Evolutionary conservation across 2,797 vertebrate species (phyloP), one percentile per base, ranked within the genome.

Genomic region (Rhodeus uyekii): DNA sequence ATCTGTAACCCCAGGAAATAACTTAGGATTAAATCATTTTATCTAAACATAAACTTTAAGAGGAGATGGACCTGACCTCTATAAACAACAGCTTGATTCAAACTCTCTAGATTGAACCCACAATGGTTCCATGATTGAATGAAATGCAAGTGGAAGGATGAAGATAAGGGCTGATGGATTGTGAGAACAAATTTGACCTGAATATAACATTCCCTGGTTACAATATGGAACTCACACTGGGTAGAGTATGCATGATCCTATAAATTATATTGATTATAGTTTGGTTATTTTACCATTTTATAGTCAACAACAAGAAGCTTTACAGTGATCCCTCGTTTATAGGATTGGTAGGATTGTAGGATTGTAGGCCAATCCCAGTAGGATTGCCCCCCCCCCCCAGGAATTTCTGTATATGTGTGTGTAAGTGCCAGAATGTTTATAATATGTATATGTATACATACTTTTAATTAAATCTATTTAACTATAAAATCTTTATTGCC

Each of bases 81-180:
- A 65, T 87, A 85, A 88, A 85, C 75, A 83, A 34, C 24, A 32
- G 42, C 69, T 82, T 68, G 36, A 72, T 84, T 73, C 34, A 74
- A 75, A 67, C 48, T 58, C 61, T 53, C 38, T 36, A 65, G 71
- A 38, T 34, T 53, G 61, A 67, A 42, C 6, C 50, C 29, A 80
- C 60, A 81, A 65, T 67, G 32, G n/a, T 12, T 18, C 18, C 12
- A 46, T 80, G 61, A 79, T 80, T 86, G 13, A 73, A 34, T 32
- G 44, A 24, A 44, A 34, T 73, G 61, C 3, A 8, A 80, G 18
- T 22, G n/a, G n/a, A 80, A 72, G 34, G 53, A 68, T 63, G 6
- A 29, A 29, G 73, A 74, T 80, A 78, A 82, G 73, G 60, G 32
- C 19, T 72, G 8, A 8, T 55, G 42, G 5, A 36, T 68, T 61